Conservation (phyloP, 2,113 vertebrate genomes). For the Corythoichthys intestinalis region DNA sequence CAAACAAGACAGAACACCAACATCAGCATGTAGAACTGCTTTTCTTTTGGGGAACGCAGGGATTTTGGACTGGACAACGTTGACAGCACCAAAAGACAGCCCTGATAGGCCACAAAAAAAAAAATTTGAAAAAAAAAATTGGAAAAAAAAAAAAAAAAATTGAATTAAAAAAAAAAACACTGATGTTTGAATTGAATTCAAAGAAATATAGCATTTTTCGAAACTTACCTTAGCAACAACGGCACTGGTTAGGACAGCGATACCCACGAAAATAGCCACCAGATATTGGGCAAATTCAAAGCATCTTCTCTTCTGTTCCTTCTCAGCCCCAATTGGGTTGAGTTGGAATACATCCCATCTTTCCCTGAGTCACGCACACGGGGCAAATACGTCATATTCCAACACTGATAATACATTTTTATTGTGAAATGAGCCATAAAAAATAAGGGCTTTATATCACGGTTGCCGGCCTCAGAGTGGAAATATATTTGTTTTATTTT, state of each 20-base stretch:
- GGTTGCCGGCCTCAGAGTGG: background rate
- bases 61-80: slow-evolving; percentile 61
- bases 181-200: background rate
- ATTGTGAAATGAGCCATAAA: background rate
- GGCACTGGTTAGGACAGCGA: slow-evolving; percentile 64
- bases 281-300: slow-evolving; percentile 63
- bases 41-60: slow-evolving; percentile 33
- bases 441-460: background rate
- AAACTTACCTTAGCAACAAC: slow-evolving; percentile 67
- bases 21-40: slow-evolving; percentile 73
- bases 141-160: too few species aligned
- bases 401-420: background rate
- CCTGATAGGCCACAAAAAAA: slow-evolving; percentile 49
- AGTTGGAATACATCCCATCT: slow-evolving; percentile 79
- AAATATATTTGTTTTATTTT: background rate
- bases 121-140: too few species aligned
- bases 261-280: slow-evolving; percentile 66
- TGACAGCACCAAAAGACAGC: slow-evolving; percentile 64
- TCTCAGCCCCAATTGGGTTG: slow-evolving; percentile 71
- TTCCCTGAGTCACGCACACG: slow-evolving; percentile 53
- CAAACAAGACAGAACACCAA: slow-evolving; percentile 67
- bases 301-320: slow-evolving; percentile 66
- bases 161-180: background rate
- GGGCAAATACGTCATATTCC: background rate
- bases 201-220: background rate